Base-by-base conservation (phyloP, 2,888 invertebrate species). In the Synanthedon vespiformis region DNA sequence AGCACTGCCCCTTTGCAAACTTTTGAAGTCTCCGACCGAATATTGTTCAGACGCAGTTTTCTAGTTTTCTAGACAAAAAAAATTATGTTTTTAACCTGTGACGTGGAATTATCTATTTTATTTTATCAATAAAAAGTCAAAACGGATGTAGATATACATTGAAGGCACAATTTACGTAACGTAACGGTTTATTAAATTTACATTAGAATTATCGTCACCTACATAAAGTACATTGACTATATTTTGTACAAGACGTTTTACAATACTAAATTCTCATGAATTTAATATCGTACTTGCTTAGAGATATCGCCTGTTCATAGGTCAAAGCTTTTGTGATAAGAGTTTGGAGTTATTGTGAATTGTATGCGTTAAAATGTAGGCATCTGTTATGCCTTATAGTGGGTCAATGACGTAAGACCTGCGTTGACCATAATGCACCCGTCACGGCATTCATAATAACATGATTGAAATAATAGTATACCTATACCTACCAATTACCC, bases 261-360 rank as follows among this genome's bases (percentile, higher is more conserved):
- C 64, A 67, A 64, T 68, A 65, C 68, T 73, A 65, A 72, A 72
- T 80, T 80, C 79, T 74, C 80, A 80, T 77, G 69, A 10, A 22
- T 27, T 40, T 62, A 62, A 63, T 61, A 80, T 80, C 80, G 74
- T 80, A 80, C 14, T 13, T 77, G 72, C 67, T 44, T 48, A 72
- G 62, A 72, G 62, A 71, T 81, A 81, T 80, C 78, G 63, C 58
- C 60, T 61, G 65, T 62, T 61, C 66, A 71, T 72, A 77, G 76
- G 74, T 74, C 75, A 74, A 66, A 77, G 67, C 61, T 70, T 71
- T 62, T 59, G 34, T 58, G 80, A 78, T 80, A 78, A 75, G 74
- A 65, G 61, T 68, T 63, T 65, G 61, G 58, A 60, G 64, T 60
- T 58, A 58, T 61, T 60, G 57, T 61, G 58, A 59, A 57, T 34